Percentiles rank a stretch among this genome's conserved stretches.
These are phyloP conservation scores for Chaenocephalus aceratus DNA, from an alignment of 2,113 vertebrate genomes.

Conservation along the genomic window DNA sequence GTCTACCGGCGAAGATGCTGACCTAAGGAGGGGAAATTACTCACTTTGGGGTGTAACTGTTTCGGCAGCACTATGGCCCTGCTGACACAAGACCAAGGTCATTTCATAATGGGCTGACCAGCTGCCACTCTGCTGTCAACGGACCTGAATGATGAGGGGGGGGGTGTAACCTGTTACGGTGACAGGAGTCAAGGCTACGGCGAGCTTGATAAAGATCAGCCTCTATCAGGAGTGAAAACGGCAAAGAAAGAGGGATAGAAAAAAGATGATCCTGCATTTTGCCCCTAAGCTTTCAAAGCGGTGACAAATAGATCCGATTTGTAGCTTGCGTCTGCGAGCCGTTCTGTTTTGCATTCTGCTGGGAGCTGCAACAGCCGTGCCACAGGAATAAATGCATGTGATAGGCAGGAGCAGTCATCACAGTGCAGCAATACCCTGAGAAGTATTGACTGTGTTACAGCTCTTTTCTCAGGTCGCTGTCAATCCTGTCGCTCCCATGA, in stretches of 20 bases:
- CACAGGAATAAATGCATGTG: slow-evolving; percentile 68
- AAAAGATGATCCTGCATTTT: slow-evolving; percentile 79
- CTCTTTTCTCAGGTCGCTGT: slow-evolving; percentile 68
- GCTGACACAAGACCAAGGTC: slow-evolving; percentile 81
- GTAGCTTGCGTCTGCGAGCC: slow-evolving; percentile 39
- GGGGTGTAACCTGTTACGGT: slow-evolving; percentile 55
- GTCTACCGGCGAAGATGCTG: slow-evolving; percentile 73
- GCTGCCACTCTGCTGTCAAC: slow-evolving; percentile 80
- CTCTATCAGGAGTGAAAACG: slow-evolving; percentile 69
- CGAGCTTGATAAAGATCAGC: slow-evolving; percentile 78
- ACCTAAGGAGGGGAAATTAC: slow-evolving; percentile 76
- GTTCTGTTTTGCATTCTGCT: slow-evolving; percentile 67
- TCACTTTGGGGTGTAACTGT: slow-evolving; percentile 76
- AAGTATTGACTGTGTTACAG: slow-evolving; percentile 58
- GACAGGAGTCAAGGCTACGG: slow-evolving; percentile 79
- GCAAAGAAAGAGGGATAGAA: slow-evolving; percentile 57
- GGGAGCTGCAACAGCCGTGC: slow-evolving; percentile 32
- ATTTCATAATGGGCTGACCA: slow-evolving; percentile 77
- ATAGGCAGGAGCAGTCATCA: slow-evolving; percentile 52
- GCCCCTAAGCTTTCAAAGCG: slow-evolving; percentile 55
- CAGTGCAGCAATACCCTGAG: slow-evolving; percentile 46
- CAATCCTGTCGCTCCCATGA: slow-evolving; percentile 60
- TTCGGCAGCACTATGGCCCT: slow-evolving; percentile 64
- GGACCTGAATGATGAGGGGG: slow-evolving; percentile 75
- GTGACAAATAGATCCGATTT: slow-evolving; percentile 73